Evolutionary conservation across 2,113 vertebrate genomes (phyloP).

Genomic region (Macaca mulatta): DNA sequence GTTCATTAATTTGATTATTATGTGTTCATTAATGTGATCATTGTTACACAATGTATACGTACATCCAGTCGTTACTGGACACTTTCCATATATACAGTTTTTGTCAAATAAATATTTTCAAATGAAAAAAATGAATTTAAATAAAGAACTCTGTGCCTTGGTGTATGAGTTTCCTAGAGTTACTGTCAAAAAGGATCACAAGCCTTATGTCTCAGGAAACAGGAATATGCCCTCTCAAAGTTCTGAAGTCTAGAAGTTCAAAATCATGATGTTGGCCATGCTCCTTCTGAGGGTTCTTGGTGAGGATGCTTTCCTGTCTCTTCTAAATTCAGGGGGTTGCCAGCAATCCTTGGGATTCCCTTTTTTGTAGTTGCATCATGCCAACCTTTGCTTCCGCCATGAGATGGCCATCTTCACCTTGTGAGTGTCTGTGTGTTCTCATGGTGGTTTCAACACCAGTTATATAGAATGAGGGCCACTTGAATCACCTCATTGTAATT

Average conservation of each 20-base stretch:
- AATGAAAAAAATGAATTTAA: background rate
- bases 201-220: background rate
- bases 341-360: accelerated
- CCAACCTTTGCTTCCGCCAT: accelerated
- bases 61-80: accelerated
- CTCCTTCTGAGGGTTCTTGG: accelerated
- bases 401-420: accelerated
- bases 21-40: no score
- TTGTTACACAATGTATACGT: accelerated
- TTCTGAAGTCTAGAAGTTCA: background rate
- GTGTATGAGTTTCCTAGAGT: no score
- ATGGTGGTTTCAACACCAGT: accelerated
- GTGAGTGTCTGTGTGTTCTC: background rate
- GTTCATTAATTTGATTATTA: background rate
- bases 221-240: background rate
- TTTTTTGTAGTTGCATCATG: accelerated
- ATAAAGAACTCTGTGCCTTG: background rate
- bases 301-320: accelerated
- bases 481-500: accelerated
- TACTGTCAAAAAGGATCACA: background rate
- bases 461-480: accelerated
- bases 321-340: no score
- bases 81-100: background rate
- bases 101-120: background rate
- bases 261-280: accelerated